Base-by-base conservation (phyloP, 1,140 invertebrate genomes). In the Drosophila arizonae region DNA sequence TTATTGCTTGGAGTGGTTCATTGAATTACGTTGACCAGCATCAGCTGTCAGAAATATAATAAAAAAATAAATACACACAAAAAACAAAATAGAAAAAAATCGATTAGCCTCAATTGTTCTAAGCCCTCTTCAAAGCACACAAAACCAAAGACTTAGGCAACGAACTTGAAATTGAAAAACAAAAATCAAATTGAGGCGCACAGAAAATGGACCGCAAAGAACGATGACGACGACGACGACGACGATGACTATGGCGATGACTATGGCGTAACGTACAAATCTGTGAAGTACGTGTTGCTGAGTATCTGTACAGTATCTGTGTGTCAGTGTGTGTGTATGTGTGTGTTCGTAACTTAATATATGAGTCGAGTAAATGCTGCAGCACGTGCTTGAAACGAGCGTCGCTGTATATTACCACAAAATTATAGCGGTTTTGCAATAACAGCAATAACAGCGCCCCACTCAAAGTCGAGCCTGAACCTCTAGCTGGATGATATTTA, bases 41-140 rank as follows among this genome's bases (percentile, higher is more conserved):
- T 87, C 82, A 86, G 79, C 82, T 86, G 82, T 85, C 81, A 69
- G 86, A 87, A 78, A 77, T 66, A 24, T 3, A 24, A 17, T 65
- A 61, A 57, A 50, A 50, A 55, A 52, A 24, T 24, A 24, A 24
- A 24, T 1, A 21, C 1, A 21, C 2, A 21, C 21, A 24, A 24
- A 24, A 24, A 24, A 24, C 1, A 24, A 24, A 24, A 10, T 60
- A 48, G 81, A 76, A 62, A 77, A 78, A 77, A 87, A 81, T 85
- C 81, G 84, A 86, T 86, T 86, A 86, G 81, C 82, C 81, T 87
- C 79, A 87, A 87, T 86, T 87, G 79, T 86, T 86, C 84, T 87
- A 81, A 68, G 79, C 65, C 68, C 79, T 71, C 79, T 82, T 72
- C 57, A 70, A 55, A 64, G 58, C 65, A 52, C 66, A 69, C 52